Percentiles rank a stretch among this genome's conserved stretches.
Evolutionary conservation across 2,888 invertebrate species (phyloP).

Genomic region (Rhaphigaster nebulosa): DNA sequence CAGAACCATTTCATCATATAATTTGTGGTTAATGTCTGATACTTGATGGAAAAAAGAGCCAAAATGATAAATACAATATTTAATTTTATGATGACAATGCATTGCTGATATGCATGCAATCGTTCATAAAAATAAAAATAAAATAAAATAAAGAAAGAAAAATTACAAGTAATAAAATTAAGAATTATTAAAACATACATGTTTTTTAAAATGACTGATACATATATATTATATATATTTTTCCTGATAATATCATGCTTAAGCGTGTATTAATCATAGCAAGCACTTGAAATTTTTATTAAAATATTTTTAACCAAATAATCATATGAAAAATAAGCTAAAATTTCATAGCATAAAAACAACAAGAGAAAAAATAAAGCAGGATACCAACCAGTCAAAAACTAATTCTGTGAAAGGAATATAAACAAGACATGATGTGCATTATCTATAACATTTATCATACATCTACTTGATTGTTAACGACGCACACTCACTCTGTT

Average conservation of each 20-base stretch:
- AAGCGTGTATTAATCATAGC: conserved; percentile 55
- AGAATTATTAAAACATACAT: conserved; percentile 33
- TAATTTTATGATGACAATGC: conserved; percentile 34
- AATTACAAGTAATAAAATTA: conserved; percentile 21
- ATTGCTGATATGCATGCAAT: conserved; percentile 55
- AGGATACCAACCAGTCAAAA: conserved; percentile 61
- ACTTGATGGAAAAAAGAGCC: conserved; percentile 47
- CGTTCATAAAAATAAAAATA: neutral
- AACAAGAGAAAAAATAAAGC: conserved; percentile 47
- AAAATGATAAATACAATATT: conserved; percentile 33
- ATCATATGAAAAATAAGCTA: conserved; percentile 52
- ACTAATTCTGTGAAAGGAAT: conserved; percentile 36
- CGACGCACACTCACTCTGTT: neutral
- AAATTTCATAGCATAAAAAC: conserved; percentile 46
- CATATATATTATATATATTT: neutral
- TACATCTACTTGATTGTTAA: neutral
- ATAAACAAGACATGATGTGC: conserved; percentile 9
- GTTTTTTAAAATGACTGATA: neutral
- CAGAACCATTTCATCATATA: conserved; percentile 30
- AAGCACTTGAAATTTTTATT: conserved; percentile 30
- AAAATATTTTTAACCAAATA: conserved; percentile 19
- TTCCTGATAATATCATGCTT: conserved; percentile 53
- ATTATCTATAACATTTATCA: conserved; percentile 35
- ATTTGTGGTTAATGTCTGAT: neutral
- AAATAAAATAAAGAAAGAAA: neutral